Base-by-base conservation (phyloP, 2,113 vertebrate species). In the Struthidea cinerea region DNA sequence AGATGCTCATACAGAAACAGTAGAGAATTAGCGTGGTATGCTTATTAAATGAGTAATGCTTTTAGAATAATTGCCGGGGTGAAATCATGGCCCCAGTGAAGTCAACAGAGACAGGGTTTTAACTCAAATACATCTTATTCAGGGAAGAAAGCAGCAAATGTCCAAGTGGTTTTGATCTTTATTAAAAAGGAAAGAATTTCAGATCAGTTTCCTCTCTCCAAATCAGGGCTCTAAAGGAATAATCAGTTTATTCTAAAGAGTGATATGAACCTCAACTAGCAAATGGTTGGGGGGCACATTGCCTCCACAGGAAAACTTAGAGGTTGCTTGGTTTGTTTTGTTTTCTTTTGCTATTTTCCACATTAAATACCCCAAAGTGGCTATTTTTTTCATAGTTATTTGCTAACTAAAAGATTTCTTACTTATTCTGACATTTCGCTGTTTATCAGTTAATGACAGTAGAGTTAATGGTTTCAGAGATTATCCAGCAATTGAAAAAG, bases 1-100 rank as follows among this genome's bases (percentile, higher is more conserved):
- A 95, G 94, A 94, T 86, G 79, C 79, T 94, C 85, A n/a, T 44
- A 95, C 11, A 4, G 96, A 93, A 96, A 95, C 85, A 93, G 93
- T 24, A 96, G 85, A 94, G 92, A 94, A 94, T 95, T 93, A 94
- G 88, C 60, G 79, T 81, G 90, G 93, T 96, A 94, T 93, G 82
- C 90, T 96, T 93, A 92, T 93, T 95, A 93, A 94, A 93, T 94
- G 93, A 96, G 93, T 94, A 96, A 96, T 94, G 83, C 68, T 13
- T 84, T 89, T 53, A 93, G 92, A 95, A 67, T 96, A 91, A 96
- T 95, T 96, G 85, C 82, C 90, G 76, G 60, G 82, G 75, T 94
- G 87, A 96, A 95, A 95, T 84, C 70, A 93, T 79, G 74, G 87
- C 53, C 94, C 77, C 87, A 53, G 33, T 30, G 39, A 96, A 95